Evolutionary conservation across 2,888 invertebrate species (phyloP).

Genomic region (Dorcus parallelipipedus): DNA sequence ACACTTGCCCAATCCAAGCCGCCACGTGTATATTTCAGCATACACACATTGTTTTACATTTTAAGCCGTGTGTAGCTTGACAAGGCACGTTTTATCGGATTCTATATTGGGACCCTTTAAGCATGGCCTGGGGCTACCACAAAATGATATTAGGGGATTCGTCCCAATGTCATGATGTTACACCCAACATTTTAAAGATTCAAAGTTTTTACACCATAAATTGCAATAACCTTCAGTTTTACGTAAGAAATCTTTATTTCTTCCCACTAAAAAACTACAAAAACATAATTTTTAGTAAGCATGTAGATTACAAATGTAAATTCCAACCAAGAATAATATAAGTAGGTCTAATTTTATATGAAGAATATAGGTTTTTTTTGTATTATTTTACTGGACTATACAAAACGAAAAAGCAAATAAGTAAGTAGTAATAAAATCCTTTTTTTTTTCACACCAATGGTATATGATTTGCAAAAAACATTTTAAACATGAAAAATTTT

Average conservation of each 20-base stretch:
- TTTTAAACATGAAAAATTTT: no score
- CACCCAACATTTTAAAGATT: not conserved
- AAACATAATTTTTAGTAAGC: no score
- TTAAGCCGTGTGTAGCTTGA: not conserved
- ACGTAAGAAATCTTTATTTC: not conserved
- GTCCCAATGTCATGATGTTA: not conserved
- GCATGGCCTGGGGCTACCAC: not conserved
- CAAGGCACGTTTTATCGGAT: not conserved
- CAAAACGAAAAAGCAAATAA: not conserved
- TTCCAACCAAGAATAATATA: not conserved
- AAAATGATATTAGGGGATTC: not conserved
- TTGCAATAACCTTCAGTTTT: not conserved
- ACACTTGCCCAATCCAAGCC: not conserved
- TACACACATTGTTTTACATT: not conserved
- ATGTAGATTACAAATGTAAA: not conserved
- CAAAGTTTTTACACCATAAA: not conserved
- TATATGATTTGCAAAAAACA: no score
- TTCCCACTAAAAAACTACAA: no score
- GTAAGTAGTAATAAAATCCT: not conserved
- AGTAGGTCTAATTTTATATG: not conserved
- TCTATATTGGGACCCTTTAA: not conserved
- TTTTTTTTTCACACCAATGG: no score
- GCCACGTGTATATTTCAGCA: not conserved
- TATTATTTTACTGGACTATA: not conserved
- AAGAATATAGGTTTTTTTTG: not conserved